Conservation (phyloP, 2,113 vertebrate genomes). For the Pterophyllum scalare region DNA sequence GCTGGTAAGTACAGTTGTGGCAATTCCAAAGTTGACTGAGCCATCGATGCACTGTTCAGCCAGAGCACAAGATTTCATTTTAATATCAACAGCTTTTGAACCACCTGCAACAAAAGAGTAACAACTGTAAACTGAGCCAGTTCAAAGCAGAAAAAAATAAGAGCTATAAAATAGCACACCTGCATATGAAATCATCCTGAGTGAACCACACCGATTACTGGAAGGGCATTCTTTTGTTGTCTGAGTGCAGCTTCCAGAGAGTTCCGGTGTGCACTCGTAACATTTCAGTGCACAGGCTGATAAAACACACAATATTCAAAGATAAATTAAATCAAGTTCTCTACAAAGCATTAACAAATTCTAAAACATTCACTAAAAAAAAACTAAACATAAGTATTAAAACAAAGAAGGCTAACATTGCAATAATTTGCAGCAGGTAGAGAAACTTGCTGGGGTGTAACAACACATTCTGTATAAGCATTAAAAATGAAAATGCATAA, state of each 20-base stretch:
- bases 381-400: no score
- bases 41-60: constrained; percentile 7
- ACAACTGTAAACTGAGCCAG: background rate
- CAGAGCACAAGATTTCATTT: background rate
- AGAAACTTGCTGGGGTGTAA: background rate
- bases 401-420: no score
- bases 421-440: no score
- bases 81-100: accelerated
- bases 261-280: background rate
- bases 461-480: background rate
- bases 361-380: background rate
- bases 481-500: background rate
- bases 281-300: background rate
- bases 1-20: background rate
- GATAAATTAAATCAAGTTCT: background rate
- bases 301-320: background rate
- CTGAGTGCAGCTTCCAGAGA: background rate
- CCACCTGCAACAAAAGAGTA: constrained; percentile 25
- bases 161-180: constrained; percentile 7
- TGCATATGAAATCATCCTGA: accelerated
- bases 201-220: background rate
- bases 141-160: background rate
- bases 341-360: background rate
- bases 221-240: constrained; percentile 9
- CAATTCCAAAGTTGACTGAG: constrained; percentile 17